phyloP scores from a whole-genome alignment of 2,888 invertebrate genomes.

The Drosophila parthenogenetica region DNA sequence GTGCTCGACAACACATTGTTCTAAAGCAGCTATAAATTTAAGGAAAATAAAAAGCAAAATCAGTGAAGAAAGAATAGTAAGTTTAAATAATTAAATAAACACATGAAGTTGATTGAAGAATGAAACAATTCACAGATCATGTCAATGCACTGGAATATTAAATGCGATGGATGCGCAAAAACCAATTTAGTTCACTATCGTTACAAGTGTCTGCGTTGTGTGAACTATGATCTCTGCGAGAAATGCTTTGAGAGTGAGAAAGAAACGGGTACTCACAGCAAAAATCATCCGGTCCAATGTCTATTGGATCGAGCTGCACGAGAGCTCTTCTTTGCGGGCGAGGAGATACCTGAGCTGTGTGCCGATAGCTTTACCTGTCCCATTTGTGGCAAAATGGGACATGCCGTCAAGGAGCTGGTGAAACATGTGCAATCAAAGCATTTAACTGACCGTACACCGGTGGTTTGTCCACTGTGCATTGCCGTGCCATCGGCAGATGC shows the following conservation, averaged over 20 bases:
- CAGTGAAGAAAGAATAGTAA: background rate
- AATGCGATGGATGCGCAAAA: slow-evolving; percentile 47
- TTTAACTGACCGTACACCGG: slow-evolving; percentile 15
- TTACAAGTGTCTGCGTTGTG: slow-evolving; percentile 61
- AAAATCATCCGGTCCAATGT: slow-evolving; percentile 58
- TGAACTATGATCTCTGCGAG: slow-evolving; percentile 54
- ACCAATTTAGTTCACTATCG: slow-evolving; percentile 33
- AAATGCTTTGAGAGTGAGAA: slow-evolving; percentile 41
- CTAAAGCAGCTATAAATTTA: too few relatives aligned
- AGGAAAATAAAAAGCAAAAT: background rate
- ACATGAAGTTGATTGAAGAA: background rate
- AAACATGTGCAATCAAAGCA: slow-evolving; percentile 37
- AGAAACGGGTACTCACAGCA: slow-evolving; percentile 28
- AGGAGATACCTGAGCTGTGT: slow-evolving; percentile 37
- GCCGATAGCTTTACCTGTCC: slow-evolving; percentile 68
- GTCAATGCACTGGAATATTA: slow-evolving; percentile 37
- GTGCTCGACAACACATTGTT: background rate
- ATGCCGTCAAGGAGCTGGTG: slow-evolving; percentile 21
- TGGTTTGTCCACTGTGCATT: slow-evolving; percentile 59
- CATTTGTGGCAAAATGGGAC: slow-evolving; percentile 48
- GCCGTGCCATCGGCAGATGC: slow-evolving; percentile 34
- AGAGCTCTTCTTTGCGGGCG: slow-evolving; percentile 52
- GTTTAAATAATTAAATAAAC: background rate
- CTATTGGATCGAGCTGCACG: slow-evolving; percentile 44
- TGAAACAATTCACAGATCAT: slow-evolving; percentile 1